Conservation (phyloP, 2,888 invertebrate species). For the Ophion ellenae region DNA sequence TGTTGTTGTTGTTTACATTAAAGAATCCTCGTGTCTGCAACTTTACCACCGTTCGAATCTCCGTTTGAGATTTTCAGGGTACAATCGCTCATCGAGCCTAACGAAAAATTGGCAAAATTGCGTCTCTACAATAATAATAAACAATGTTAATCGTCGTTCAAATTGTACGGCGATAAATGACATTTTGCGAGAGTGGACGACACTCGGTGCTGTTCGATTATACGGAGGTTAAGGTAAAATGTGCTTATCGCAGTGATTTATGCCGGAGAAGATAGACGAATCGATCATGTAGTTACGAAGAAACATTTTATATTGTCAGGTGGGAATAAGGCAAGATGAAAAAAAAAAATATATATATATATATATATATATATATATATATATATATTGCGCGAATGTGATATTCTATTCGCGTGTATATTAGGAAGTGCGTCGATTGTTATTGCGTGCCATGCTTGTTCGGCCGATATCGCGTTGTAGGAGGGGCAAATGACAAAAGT, state of each 20-base stretch:
- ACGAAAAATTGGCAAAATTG: conserved; percentile 46
- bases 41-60: conserved; percentile 42
- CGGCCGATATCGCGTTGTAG: conserved; percentile 44
- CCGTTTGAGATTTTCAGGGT: conserved; percentile 58
- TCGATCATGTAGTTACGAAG: neutral
- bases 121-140: too few species aligned
- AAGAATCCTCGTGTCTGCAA: neutral
- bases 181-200: too few species aligned
- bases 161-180: too few species aligned
- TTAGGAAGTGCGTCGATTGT: conserved; percentile 25
- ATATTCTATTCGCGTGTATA: conserved; percentile 53
- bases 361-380: neutral
- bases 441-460: conserved; percentile 64
- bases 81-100: conserved; percentile 46
- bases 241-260: conserved; percentile 17
- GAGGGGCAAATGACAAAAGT: conserved; percentile 31
- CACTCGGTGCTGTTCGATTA: conserved; percentile 51
- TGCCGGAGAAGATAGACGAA: too few species aligned
- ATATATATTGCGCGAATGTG: conserved; percentile 55
- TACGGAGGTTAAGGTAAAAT: conserved; percentile 40
- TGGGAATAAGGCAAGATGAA: conserved; percentile 10
- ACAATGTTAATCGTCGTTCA: too few species aligned
- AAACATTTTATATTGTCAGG: conserved; percentile 36
- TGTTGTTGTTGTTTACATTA: conserved; percentile 21
- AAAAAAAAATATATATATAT: conserved; percentile 17